Conservation (phyloP, 1,140 invertebrate genomes). For the Ganaspis sp. region DNA sequence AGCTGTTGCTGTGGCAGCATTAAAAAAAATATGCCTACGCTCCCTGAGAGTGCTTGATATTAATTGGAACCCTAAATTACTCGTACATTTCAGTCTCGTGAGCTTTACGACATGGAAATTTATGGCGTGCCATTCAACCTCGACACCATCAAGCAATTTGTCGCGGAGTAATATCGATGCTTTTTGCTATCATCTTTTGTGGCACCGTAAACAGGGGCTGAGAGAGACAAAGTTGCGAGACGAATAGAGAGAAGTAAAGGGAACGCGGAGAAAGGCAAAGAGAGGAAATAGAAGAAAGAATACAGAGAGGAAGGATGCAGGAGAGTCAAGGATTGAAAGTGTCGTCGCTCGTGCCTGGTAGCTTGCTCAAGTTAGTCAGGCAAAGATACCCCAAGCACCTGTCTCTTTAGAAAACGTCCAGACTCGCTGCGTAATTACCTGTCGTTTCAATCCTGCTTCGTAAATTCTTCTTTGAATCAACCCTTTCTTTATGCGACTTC, state of each 20-base stretch:
- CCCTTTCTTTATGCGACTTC: conserved; percentile 7
- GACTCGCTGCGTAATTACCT: conserved; percentile 43
- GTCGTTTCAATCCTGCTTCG: conserved; percentile 47
- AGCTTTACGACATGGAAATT: conserved; percentile 53
- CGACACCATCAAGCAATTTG: conserved; percentile 55
- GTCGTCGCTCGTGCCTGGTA: conserved; percentile 29
- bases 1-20: neutral
- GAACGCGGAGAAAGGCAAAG: neutral
- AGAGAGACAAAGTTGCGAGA: neutral
- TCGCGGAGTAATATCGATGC: conserved; percentile 37
- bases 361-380: conserved; percentile 21
- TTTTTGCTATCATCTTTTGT: conserved; percentile 31
- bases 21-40: conserved; percentile 6
- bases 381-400: conserved; percentile 26
- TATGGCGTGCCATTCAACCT: conserved; percentile 45
- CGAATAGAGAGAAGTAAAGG: neutral
- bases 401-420: conserved; percentile 25
- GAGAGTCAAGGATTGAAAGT: conserved; percentile 15
- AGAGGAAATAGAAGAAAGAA: conserved; percentile 2
- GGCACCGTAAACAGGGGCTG: conserved; percentile 12
- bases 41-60: conserved; percentile 48
- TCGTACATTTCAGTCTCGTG: conserved; percentile 7
- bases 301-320: neutral
- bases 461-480: conserved; percentile 35
- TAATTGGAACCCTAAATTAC: conserved; percentile 56